Evolutionary conservation across 2,113 vertebrate species (phyloP), one percentile per base, ranked within the genome.

Genomic region (Chionis minor): DNA sequence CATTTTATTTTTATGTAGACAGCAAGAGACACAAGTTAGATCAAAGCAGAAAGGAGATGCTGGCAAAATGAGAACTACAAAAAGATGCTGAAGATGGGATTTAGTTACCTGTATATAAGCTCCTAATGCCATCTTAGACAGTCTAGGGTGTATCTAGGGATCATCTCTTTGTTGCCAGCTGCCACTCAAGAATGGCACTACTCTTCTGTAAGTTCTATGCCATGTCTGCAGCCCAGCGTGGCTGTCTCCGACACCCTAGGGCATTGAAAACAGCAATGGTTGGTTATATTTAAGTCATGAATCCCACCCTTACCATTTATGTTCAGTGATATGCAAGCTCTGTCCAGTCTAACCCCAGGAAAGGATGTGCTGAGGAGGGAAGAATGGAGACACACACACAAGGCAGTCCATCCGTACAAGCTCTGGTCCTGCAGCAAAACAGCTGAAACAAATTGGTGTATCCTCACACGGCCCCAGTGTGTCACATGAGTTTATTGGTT

Each of bases 71-170:
- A 80, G 40, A 80, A 88, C 21, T 17, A 56, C 33, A 56, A 49
- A 54, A 75, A 65, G 54, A 70, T 44, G 62, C 59, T 73, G 71
- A 92, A 58, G 71, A 80, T 40, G 35, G 47, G 58, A 92, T 83
- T 90, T 59, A 32, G 14, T 86, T 88, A 81, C 92, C 91, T 81
- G 78, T 58, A 23, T 38, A 38, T 92, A 93, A 95, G 82, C 86
- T 65, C 65, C 79, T 93, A 95, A 96, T 80, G 80, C 67, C 67
- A 88, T 90, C 95, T 95, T 82, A 93, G 81, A 49, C 86, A 82
- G 62, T 30, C 94, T 81, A 58, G 49, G 30, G 30, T 35, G 86
- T 83, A 38, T 69, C 59, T 58, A 71, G 72, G 67, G 92, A 94
- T 93, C 63, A 93, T 81, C 82, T 92, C 69, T 83, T 49, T 63